These are phyloP conservation scores for Caretta caretta DNA, from an alignment of 2,113 vertebrate genomes.

Conservation along the genomic window DNA sequence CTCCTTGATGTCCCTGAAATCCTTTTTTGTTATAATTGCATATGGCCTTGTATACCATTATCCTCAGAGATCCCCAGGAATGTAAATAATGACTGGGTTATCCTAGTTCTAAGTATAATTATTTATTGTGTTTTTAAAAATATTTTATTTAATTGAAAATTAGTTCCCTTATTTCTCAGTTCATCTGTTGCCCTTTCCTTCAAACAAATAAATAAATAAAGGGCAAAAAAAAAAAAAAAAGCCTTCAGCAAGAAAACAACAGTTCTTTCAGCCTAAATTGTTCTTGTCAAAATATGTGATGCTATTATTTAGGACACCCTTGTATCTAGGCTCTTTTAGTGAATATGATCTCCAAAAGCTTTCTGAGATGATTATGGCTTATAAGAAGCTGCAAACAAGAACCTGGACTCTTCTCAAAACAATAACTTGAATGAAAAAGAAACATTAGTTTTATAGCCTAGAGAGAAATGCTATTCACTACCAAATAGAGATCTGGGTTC, in stretches of 20 bases:
- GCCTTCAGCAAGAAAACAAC: slow-evolving; percentile 23
- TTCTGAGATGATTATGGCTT: slow-evolving; percentile 52
- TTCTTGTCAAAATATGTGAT: slow-evolving; percentile 35
- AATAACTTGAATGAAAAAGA: slow-evolving; percentile 38
- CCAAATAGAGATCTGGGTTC: not conserved
- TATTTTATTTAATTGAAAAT: slow-evolving; percentile 2
- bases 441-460: not conserved
- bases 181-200: not conserved
- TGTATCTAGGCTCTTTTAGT: slow-evolving; percentile 22
- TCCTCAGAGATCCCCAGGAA: not conserved
- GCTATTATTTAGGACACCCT: slow-evolving; percentile 50
- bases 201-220: not conserved
- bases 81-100: not conserved
- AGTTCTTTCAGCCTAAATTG: slow-evolving; percentile 35
- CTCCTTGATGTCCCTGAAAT: not conserved
- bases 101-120: not conserved
- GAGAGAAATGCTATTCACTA: not conserved
- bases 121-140: not conserved
- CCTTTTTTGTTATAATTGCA: not conserved
- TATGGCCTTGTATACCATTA: not conserved
- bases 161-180: not conserved
- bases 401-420: slow-evolving; percentile 33
- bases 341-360: slow-evolving; percentile 29
- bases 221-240: slow-evolving; percentile 16
- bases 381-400: slow-evolving; percentile 34